These are phyloP conservation scores for Hirundichthys speculiger DNA, from an alignment of 2,113 vertebrate species.

Conservation along the genomic window DNA sequence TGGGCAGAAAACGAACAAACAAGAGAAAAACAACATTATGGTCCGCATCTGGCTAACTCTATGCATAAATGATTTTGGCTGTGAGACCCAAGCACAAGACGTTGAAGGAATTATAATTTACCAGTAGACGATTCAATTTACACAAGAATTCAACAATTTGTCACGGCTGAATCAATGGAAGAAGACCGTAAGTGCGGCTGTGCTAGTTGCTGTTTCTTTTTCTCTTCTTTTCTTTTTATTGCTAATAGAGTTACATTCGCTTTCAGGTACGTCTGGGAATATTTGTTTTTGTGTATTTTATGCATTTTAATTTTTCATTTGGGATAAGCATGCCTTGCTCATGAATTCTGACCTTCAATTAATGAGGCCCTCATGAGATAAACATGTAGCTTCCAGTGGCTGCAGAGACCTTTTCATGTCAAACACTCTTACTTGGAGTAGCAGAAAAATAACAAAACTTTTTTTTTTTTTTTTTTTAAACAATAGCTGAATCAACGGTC, in stretches of 20 bases:
- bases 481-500: background rate
- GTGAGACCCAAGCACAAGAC: background rate
- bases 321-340: background rate
- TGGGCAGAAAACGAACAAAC: background rate
- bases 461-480: background rate
- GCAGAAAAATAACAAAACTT: background rate
- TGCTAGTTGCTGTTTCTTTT: too few species aligned
- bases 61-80: background rate
- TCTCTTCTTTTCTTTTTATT: too few species aligned
- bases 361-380: background rate
- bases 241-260: background rate
- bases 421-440: slow-evolving; percentile 3
- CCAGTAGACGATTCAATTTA: slow-evolving; percentile 6
- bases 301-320: slow-evolving; percentile 2
- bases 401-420: slow-evolving; percentile 1
- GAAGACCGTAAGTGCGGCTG: background rate
- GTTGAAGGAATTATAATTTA: slow-evolving; percentile 26
- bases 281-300: background rate
- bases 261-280: slow-evolving; percentile 1
- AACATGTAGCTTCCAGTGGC: background rate
- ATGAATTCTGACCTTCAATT: background rate
- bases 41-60: background rate
- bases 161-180: slow-evolving; percentile 6
- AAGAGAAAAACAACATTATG: background rate
- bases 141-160: slow-evolving; percentile 22